These are phyloP conservation scores for Patella depressa DNA, from an alignment of 2,888 invertebrate genomes.

Conservation along the genomic window DNA sequence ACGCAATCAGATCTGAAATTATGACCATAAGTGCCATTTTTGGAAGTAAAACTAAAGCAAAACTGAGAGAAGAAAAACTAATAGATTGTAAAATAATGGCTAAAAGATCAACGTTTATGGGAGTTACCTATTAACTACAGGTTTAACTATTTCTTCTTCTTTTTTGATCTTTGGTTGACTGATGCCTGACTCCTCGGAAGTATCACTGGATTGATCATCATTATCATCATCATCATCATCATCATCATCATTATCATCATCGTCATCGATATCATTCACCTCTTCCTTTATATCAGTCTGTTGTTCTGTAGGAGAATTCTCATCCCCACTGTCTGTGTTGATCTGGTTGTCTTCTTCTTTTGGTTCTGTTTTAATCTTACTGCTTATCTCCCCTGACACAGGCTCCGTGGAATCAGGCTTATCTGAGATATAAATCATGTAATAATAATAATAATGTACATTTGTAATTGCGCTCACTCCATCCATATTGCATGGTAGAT, in stretches of 20 bases:
- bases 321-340: background rate
- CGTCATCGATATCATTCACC: conserved; percentile 21
- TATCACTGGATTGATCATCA: conserved; percentile 54
- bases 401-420: background rate
- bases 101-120: background rate
- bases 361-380: background rate
- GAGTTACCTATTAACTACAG: background rate
- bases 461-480: no score
- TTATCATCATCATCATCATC: conserved; percentile 16
- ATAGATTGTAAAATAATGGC: background rate
- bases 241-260: conserved; percentile 18
- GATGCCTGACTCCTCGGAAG: background rate
- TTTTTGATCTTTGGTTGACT: background rate
- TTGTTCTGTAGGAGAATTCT: conserved; percentile 17
- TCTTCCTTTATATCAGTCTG: conserved; percentile 26
- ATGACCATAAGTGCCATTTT: no score
- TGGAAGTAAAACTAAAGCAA: no score
- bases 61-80: background rate
- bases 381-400: no score
- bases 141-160: background rate
- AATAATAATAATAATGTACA: no score
- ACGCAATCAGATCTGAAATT: no score
- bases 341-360: background rate
- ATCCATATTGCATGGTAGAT: no score
- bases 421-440: background rate